Percentiles rank a stretch among this genome's conserved stretches.
Evolutionary conservation across 2,113 vertebrate genomes (phyloP).

Genomic region (Uria lomvia): DNA sequence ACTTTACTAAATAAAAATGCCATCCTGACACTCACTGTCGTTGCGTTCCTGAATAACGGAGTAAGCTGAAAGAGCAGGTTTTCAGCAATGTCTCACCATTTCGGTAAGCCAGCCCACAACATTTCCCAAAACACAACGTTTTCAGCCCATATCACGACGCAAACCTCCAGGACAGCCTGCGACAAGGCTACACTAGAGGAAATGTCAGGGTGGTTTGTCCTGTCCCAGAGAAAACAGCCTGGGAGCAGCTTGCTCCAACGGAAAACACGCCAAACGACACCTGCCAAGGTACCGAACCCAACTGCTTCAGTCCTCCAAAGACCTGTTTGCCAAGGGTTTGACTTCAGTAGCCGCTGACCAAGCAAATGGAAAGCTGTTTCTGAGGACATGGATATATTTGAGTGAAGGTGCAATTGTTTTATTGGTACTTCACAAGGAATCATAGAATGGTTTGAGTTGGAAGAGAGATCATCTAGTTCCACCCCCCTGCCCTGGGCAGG

Average conservation of each 20-base stretch:
- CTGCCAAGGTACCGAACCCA: background rate
- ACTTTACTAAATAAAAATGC: background rate
- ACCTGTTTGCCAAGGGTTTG: background rate
- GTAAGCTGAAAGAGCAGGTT: background rate
- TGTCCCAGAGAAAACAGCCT: background rate
- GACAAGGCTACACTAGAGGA: background rate
- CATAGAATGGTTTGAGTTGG: background rate
- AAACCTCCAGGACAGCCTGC: background rate
- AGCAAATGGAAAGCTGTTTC: background rate
- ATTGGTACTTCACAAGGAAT: background rate
- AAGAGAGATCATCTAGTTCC: too few relatives aligned
- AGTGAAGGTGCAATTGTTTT: background rate
- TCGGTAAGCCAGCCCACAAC: background rate
- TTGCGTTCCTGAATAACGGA: background rate
- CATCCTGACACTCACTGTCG: background rate
- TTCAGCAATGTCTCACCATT: background rate
- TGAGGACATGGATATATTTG: fast-evolving
- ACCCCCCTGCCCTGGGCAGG: too few relatives aligned
- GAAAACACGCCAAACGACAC: background rate
- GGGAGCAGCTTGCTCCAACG: background rate
- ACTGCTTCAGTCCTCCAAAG: background rate
- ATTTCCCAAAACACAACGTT: fast-evolving
- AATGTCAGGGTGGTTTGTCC: background rate
- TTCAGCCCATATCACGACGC: fast-evolving
- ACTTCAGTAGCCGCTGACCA: background rate